Evolutionary conservation across 2,797 vertebrate species (phyloP).

Genomic region (Smutsia temminckii): DNA sequence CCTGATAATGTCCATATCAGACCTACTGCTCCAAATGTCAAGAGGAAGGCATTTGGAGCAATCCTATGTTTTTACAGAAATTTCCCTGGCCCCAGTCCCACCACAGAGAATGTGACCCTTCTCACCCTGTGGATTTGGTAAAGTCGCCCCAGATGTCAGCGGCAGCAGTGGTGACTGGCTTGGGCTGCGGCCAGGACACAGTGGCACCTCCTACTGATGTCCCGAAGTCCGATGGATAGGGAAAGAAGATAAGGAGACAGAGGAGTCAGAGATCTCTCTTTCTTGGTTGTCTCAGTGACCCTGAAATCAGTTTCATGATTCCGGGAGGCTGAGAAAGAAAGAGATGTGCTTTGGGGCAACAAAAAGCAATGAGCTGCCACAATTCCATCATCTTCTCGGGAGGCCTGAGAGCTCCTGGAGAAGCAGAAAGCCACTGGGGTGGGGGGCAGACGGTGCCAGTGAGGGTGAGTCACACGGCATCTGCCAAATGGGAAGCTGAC

Average conservation of each 20-base stretch:
- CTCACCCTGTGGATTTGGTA: constrained; percentile 93
- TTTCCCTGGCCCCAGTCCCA: neutral
- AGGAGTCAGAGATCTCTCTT: constrained; percentile 21
- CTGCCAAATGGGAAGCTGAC: neutral
- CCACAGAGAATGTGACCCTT: neutral
- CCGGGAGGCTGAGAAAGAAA: neutral
- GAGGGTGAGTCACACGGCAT: neutral
- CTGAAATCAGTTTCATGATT: neutral
- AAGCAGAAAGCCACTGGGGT: neutral
- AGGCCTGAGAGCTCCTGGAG: neutral
- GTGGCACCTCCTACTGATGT: constrained; percentile 63
- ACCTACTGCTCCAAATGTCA: neutral
- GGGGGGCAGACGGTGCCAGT: neutral
- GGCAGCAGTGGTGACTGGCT: constrained; percentile 68
- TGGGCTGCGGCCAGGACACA: constrained; percentile 75
- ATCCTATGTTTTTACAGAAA: neutral
- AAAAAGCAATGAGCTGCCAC: neutral
- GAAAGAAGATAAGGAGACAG: constrained; percentile 14
- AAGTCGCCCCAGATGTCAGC: constrained; percentile 96
- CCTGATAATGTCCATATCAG: neutral
- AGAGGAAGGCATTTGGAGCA: accelerated
- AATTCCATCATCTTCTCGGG: neutral
- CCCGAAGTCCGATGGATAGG: neutral
- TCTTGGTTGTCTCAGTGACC: neutral
- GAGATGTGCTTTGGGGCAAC: neutral